phyloP scores from a whole-genome alignment of 2,113 vertebrate species.

The Oxyruncus cristatus region DNA sequence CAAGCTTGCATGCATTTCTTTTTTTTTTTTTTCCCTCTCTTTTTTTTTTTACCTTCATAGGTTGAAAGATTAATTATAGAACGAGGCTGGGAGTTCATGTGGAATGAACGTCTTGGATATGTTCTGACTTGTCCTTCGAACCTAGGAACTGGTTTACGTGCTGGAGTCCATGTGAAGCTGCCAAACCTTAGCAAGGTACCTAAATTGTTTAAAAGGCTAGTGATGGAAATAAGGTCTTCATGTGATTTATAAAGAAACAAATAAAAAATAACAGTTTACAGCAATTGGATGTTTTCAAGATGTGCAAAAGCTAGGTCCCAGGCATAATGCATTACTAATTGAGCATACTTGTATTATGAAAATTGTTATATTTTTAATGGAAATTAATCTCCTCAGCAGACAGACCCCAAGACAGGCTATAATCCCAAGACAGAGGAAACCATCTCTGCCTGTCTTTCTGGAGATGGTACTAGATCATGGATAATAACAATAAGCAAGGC shows the following conservation, averaged over 20 bases:
- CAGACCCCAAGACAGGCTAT: not conserved
- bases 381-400: not conserved
- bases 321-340: not conserved
- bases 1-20: not conserved
- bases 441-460: not conserved
- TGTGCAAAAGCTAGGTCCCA: not conserved
- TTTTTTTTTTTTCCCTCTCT: not conserved
- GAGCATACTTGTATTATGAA: not conserved
- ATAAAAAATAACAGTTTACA: not conserved
- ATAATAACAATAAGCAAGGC: not conserved
- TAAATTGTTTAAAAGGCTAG: not conserved
- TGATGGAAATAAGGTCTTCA: not conserved
- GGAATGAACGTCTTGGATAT: not conserved
- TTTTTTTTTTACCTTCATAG: not conserved
- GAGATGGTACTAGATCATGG: not conserved
- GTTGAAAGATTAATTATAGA: not conserved
- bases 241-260: not conserved
- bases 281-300: not conserved
- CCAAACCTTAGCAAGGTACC: not conserved
- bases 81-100: not conserved
- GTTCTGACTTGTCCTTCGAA: not conserved
- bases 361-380: not conserved
- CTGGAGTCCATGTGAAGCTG: not conserved
- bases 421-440: not conserved
- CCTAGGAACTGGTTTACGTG: not conserved